Evolutionary conservation across 2,113 vertebrate genomes (phyloP).

Genomic region (Aplodontia rufa): DNA sequence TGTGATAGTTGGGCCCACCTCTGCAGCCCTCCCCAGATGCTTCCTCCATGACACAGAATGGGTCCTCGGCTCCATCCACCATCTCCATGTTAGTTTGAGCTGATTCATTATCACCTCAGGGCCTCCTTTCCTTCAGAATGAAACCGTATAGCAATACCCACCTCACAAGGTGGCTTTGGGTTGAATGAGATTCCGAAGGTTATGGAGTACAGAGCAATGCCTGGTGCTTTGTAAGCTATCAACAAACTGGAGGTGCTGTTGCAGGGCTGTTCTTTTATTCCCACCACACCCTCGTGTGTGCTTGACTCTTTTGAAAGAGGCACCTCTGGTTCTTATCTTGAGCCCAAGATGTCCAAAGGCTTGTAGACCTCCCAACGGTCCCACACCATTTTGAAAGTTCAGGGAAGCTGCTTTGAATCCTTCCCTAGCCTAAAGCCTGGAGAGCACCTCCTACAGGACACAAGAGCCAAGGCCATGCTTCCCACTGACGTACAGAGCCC

Average conservation of each 20-base stretch:
- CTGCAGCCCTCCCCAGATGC: background rate
- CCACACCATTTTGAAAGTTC: rapidly evolving
- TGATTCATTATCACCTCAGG: background rate
- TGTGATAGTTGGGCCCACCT: rapidly evolving
- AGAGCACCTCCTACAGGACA: background rate
- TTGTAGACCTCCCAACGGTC: background rate
- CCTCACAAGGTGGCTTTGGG: background rate
- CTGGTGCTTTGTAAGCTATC: background rate
- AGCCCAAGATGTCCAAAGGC: background rate
- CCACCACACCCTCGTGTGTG: background rate
- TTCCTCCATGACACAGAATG: background rate
- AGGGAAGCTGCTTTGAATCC: background rate
- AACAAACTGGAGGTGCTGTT: background rate
- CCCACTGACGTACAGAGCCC: rapidly evolving
- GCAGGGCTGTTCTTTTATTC: background rate
- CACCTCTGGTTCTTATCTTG: background rate
- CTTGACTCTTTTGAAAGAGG: background rate
- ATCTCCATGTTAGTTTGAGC: background rate
- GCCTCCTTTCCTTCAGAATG: background rate
- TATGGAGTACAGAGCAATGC: background rate
- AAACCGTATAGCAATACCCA: background rate
- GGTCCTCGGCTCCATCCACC: background rate
- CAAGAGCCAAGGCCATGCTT: background rate
- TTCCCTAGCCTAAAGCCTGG: background rate
- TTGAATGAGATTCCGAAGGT: background rate